A percentile compares a stretch with the other conserved stretches of the same genome.
Conservation (phyloP, 1,140 invertebrate genomes). For the Geopemphigus sp. region DNA sequence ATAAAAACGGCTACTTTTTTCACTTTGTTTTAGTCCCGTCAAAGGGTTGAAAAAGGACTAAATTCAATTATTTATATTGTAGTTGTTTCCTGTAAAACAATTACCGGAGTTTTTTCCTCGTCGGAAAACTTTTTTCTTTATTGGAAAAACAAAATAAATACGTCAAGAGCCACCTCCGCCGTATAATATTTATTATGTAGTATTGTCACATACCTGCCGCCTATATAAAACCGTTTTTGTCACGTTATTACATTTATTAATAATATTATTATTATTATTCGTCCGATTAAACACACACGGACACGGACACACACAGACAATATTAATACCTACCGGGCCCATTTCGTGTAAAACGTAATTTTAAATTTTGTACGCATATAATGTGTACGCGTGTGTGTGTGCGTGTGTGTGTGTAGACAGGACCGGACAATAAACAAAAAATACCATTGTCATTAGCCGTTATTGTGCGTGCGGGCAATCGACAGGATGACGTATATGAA, state of each 20-base stretch:
- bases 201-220: too few relatives aligned
- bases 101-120: constrained; percentile 38
- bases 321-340: background rate
- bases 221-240: background rate
- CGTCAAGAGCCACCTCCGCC: background rate
- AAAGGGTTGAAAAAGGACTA: constrained; percentile 49
- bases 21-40: constrained; percentile 28
- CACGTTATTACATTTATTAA: constrained; percentile 17
- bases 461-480: constrained; percentile 14
- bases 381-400: background rate
- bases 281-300: background rate
- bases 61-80: constrained; percentile 48
- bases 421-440: constrained; percentile 7
- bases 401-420: background rate
- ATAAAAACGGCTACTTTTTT: constrained; percentile 40
- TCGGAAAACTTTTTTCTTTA: constrained; percentile 27
- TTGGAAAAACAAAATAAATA: constrained; percentile 29
- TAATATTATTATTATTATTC: constrained; percentile 30
- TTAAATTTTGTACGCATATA: background rate
- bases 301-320: background rate
- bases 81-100: constrained; percentile 31
- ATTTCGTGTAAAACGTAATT: background rate
- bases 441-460: constrained; percentile 24
- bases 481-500: constrained; percentile 28
- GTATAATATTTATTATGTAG: too few relatives aligned